Percentiles rank a stretch among this genome's conserved stretches.
Conservation (phyloP, 2,797 vertebrate genomes). For the Cyprinodon diabolis region DNA sequence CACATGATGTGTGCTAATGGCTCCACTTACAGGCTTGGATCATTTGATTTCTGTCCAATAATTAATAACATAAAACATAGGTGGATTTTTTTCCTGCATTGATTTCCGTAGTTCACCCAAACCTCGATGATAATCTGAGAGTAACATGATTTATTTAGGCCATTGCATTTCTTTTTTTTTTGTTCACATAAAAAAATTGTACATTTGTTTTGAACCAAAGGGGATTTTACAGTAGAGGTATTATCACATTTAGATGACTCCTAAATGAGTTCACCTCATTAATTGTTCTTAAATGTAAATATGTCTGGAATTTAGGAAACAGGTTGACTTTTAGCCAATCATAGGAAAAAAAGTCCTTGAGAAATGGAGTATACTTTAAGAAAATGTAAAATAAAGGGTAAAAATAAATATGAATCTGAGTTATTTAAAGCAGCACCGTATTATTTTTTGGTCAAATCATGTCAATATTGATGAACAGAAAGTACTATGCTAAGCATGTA, state of each 20-base stretch:
- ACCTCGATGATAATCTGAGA: background rate
- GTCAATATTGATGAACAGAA: too few species aligned
- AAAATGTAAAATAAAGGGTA: too few species aligned
- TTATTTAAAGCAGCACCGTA: too few species aligned
- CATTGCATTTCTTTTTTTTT: background rate
- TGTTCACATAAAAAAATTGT: too few species aligned
- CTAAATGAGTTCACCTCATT: background rate
- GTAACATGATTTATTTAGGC: background rate
- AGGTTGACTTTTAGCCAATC: too few species aligned
- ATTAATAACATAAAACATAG: background rate
- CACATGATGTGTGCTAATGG: background rate
- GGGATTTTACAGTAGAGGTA: conserved; percentile 10
- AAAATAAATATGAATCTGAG: too few species aligned
- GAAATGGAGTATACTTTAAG: too few species aligned
- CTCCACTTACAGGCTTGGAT: background rate
- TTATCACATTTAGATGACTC: conserved; percentile 13
- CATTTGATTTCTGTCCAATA: background rate
- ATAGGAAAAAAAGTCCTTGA: too few species aligned
- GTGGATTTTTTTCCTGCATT: background rate
- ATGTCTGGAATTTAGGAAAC: background rate
- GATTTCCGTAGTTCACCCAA: background rate
- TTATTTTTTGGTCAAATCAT: too few species aligned
- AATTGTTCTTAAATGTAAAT: conserved; percentile 27
- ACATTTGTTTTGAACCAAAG: conserved; percentile 26
- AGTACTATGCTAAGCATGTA: too few species aligned